phyloP scores from a whole-genome alignment of 2,888 invertebrate genomes.

The Erebia palarica region DNA sequence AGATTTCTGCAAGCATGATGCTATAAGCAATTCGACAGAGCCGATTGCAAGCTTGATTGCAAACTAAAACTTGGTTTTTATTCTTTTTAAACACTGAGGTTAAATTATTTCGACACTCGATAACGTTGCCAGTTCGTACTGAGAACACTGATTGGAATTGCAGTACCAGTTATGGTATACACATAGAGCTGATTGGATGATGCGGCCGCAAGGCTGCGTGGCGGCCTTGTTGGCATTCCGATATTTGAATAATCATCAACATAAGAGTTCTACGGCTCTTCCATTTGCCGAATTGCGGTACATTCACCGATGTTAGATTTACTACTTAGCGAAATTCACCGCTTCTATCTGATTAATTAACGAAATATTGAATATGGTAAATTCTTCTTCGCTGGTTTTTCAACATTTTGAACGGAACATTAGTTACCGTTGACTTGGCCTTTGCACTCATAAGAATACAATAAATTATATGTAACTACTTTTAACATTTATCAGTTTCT shows the following conservation, averaged over 20 bases:
- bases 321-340: neutral
- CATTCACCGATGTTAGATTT: conserved; percentile 29
- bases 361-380: neutral
- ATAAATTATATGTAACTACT: neutral
- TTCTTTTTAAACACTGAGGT: too few species aligned
- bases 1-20: too few species aligned
- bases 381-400: neutral
- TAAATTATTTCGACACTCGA: too few species aligned
- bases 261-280: conserved; percentile 25
- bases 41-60: too few species aligned
- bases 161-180: conserved; percentile 51
- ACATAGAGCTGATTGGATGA: conserved; percentile 75
- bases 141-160: conserved; percentile 56
- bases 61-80: too few species aligned
- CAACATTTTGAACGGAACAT: neutral
- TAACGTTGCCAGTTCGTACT: too few species aligned
- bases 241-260: conserved; percentile 49
- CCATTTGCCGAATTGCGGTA: conserved; percentile 26
- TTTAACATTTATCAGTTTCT: neutral
- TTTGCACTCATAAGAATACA: neutral
- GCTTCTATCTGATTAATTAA: conserved; percentile 11
- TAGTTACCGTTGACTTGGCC: neutral
- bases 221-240: conserved; percentile 75
- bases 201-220: conserved; percentile 75
- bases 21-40: too few species aligned